Percentiles rank a stretch among this genome's conserved stretches.
Conservation (phyloP, 92 coral and sea anemone genomes). For the Palythoa grandis region DNA sequence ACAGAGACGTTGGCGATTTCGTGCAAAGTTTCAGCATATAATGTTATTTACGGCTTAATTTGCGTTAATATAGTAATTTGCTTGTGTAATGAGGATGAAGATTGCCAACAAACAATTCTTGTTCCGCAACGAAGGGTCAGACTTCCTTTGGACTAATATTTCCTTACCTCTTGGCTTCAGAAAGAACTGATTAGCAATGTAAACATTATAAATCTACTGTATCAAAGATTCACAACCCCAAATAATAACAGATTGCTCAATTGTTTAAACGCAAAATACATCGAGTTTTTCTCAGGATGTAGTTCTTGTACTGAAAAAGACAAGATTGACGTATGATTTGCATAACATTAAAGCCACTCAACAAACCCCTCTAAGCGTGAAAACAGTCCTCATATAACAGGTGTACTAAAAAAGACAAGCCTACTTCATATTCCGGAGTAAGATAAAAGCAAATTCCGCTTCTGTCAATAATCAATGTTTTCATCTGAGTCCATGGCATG, state of each 20-base stretch:
- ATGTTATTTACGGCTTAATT: neutral
- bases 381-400: neutral
- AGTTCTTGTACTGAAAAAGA: neutral
- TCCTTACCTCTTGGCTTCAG: neutral
- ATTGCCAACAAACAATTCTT: neutral
- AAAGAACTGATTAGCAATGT: neutral
- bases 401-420: neutral
- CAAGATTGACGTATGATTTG: neutral
- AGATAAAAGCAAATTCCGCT: neutral
- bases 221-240: neutral
- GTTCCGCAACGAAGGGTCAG: neutral
- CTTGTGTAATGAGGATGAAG: neutral
- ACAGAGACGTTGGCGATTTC: neutral
- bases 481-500: neutral
- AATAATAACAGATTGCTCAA: neutral
- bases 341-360: slow-evolving; percentile 9
- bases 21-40: neutral
- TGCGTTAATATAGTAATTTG: neutral
- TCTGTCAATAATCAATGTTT: neutral
- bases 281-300: neutral
- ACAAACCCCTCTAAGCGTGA: neutral
- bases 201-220: neutral
- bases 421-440: neutral
- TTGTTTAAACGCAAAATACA: neutral
- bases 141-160: neutral